A percentile compares a stretch with the other conserved stretches of the same genome.
Conservation (phyloP, 2,888 invertebrate genomes). For the Dynastes maya region DNA sequence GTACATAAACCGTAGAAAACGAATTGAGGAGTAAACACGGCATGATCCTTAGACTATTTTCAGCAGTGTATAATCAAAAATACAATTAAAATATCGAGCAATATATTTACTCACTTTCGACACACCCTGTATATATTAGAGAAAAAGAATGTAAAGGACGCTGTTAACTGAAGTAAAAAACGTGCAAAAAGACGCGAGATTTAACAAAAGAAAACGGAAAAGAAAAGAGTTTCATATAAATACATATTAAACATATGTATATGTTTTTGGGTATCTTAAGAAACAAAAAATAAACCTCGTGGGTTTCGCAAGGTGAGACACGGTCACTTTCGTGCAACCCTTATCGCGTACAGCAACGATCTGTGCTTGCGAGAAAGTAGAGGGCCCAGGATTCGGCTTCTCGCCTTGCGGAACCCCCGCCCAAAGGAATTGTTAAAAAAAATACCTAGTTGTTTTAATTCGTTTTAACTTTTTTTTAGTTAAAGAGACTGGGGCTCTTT, state of each 20-base stretch:
- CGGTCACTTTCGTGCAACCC: slow-evolving; percentile 1
- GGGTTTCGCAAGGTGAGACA: slow-evolving; percentile 4
- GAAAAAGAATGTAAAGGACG: slow-evolving; percentile 19
- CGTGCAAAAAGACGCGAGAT: slow-evolving; percentile 5
- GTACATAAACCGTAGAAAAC: too few relatives aligned
- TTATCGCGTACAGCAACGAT: background rate
- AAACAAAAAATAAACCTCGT: background rate
- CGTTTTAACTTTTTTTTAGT: slow-evolving; percentile 40
- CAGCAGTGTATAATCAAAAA: too few relatives aligned
- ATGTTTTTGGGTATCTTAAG: slow-evolving; percentile 35
- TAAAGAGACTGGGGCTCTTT: slow-evolving; percentile 45
- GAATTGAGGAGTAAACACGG: too few relatives aligned
- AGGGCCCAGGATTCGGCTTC: background rate
- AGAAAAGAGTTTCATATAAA: slow-evolving; percentile 29
- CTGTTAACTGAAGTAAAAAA: slow-evolving; percentile 13
- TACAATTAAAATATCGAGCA: background rate
- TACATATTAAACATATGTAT: slow-evolving; percentile 29
- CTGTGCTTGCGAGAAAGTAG: slow-evolving; percentile 7
- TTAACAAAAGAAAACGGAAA: background rate
- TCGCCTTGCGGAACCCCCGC: slow-evolving; percentile 50
- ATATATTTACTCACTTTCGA: background rate
- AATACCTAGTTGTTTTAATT: slow-evolving; percentile 33
- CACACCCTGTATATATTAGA: slow-evolving; percentile 32
- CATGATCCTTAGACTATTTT: too few relatives aligned
- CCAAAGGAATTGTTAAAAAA: slow-evolving; percentile 63